Conservation (phyloP, 2,888 invertebrate genomes). For the Sinelater perroti region DNA sequence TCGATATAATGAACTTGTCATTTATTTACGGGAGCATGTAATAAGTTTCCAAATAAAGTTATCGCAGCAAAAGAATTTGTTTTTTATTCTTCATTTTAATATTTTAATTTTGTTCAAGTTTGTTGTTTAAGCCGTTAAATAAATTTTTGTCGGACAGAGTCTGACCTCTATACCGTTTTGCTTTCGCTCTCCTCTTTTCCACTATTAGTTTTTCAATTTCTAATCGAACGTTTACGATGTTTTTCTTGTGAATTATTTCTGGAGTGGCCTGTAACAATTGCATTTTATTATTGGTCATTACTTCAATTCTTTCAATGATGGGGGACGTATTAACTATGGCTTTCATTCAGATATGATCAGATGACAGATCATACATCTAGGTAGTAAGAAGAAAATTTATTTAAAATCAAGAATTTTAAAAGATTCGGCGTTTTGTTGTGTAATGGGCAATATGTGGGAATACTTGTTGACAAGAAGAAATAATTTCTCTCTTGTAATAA, state of each 20-base stretch:
- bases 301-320: too few relatives aligned
- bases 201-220: slow-evolving; percentile 1
- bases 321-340: too few relatives aligned
- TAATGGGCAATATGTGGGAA: too few relatives aligned
- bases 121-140: not conserved
- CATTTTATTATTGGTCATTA: too few relatives aligned
- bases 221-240: not conserved
- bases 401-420: too few relatives aligned
- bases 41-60: not conserved
- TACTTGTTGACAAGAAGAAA: too few relatives aligned
- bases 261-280: not conserved
- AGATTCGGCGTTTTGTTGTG: too few relatives aligned
- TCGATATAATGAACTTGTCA: not conserved
- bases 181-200: not conserved
- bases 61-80: not conserved
- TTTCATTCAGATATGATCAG: too few relatives aligned
- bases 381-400: too few relatives aligned
- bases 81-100: not conserved
- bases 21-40: not conserved
- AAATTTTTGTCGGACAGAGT: not conserved
- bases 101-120: not conserved
- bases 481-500: too few relatives aligned
- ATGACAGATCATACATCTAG: too few relatives aligned
- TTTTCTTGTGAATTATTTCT: not conserved
- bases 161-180: not conserved